These are phyloP conservation scores for Triplophysa yarkandensis DNA, from an alignment of 2,797 vertebrate species.

Conservation along the genomic window DNA sequence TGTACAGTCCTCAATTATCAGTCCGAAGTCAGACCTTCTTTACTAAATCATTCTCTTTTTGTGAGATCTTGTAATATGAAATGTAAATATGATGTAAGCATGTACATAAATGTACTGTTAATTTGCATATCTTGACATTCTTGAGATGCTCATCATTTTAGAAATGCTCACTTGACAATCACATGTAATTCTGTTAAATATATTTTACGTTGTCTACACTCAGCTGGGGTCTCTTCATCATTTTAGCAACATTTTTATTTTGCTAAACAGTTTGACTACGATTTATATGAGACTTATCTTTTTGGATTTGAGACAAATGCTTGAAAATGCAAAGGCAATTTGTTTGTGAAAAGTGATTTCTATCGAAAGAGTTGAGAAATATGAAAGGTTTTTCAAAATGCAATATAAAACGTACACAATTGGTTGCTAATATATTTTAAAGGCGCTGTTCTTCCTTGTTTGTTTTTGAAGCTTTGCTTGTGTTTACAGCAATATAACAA, in stretches of 20 bases:
- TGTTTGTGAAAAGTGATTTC: too few relatives aligned
- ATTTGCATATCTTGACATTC: conserved; percentile 74
- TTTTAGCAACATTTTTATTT: conserved; percentile 30
- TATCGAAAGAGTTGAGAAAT: too few relatives aligned
- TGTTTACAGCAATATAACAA: too few relatives aligned
- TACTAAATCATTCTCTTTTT: conserved; percentile 56
- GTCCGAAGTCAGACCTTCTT: conserved; percentile 56
- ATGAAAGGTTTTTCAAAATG: too few relatives aligned
- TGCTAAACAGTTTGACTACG: not conserved
- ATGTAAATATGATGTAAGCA: conserved; percentile 75
- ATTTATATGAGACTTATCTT: too few relatives aligned
- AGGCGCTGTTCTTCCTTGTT: too few relatives aligned
- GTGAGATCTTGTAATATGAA: conserved; percentile 66
- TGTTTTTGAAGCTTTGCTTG: too few relatives aligned
- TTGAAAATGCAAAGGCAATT: too few relatives aligned
- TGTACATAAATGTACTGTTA: conserved; percentile 73
- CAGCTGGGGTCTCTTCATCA: conserved; percentile 3
- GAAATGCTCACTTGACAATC: conserved; percentile 73
- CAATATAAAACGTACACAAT: too few relatives aligned
- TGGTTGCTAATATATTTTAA: too few relatives aligned
- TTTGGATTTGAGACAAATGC: too few relatives aligned
- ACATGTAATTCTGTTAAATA: conserved; percentile 73
- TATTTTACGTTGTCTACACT: conserved; percentile 62
- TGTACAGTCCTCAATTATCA: conserved; percentile 40
- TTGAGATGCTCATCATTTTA: conserved; percentile 65